A percentile compares a stretch with the other conserved stretches of the same genome.
Conservation (phyloP, 2,797 vertebrate species). For the Propithecus deckenii region DNA sequence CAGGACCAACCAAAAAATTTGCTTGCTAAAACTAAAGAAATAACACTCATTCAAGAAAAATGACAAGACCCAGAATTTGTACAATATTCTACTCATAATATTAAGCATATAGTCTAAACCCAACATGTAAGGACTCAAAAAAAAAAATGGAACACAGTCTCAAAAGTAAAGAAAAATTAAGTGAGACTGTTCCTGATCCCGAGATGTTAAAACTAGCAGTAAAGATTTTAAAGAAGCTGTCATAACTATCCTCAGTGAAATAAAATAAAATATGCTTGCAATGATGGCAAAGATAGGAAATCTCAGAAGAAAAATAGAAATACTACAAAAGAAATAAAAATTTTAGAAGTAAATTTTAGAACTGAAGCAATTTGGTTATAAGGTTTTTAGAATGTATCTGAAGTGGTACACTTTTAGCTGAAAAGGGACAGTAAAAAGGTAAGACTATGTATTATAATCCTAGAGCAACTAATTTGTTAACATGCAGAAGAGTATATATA, state of each 20-base stretch:
- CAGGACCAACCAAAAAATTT: not conserved
- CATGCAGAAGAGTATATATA: not conserved
- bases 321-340: not conserved
- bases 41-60: not conserved
- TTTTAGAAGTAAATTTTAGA: not conserved
- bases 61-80: not conserved
- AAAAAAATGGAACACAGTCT: not conserved
- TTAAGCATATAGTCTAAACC: not conserved
- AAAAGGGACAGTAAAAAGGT: not conserved
- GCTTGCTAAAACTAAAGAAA: not conserved
- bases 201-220: not conserved
- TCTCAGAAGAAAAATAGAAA: not conserved
- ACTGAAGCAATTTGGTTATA: not conserved
- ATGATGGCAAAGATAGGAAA: not conserved
- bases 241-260: not conserved
- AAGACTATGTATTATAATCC: not conserved
- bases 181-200: not conserved
- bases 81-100: not conserved
- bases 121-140: not conserved
- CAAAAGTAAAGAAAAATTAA: not conserved
- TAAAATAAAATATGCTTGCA: not conserved
- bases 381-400: not conserved
- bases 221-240: not conserved
- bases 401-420: not conserved
- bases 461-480: not conserved